Base-by-base conservation (phyloP, 2,888 invertebrate species). In the Aradus depressus region DNA sequence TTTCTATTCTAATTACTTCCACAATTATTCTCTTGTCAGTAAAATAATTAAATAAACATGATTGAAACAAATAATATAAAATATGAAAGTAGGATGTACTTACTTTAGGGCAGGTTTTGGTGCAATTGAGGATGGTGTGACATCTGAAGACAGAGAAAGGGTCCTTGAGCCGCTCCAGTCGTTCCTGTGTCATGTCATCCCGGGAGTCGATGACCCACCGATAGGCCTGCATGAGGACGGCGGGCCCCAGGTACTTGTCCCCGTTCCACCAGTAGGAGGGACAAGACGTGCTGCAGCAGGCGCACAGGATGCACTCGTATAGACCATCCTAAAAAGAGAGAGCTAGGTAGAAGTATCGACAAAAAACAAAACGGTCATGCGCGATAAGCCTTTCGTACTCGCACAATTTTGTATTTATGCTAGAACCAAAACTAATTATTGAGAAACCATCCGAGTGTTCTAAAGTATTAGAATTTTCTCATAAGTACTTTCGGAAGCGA, bases 221-320 rank as follows among this genome's bases (percentile, higher is more conserved):
- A 67, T 97, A 97, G 0, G 95, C 93, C 73, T 97, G 97, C 92
- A 98, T 92, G 5, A 98, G 79, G n/a, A 92, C 95, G 22, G 97
- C 97, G 0, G 97, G 97, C 0, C 97, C 97, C 44, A 97, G 77
- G 68, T 96, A 97, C 66, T 92, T 93, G 67, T 95, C 92, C 12
- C 89, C 85, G 64, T 96, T 96, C 97, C 97, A 97, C 97, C 97
- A 97, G 72, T 97, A 97, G 12, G 91, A 90, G 0, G 97, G 97
- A 61, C 97, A 97, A 19, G 93, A 86, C 3, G 96, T 95, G 4
- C 90, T 90, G 67, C 97, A 97, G 70, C 97, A 97, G 37, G 96
- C 96, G 66, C 96, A 97, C 48, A 97, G 72, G 60, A 97, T 96
- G 67, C 97, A 97, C 70, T 97, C 97, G 65, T 96, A 96, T 23